Evolutionary conservation across 2,888 invertebrate genomes (phyloP).

Genomic region (Chrysolina oricalcia): DNA sequence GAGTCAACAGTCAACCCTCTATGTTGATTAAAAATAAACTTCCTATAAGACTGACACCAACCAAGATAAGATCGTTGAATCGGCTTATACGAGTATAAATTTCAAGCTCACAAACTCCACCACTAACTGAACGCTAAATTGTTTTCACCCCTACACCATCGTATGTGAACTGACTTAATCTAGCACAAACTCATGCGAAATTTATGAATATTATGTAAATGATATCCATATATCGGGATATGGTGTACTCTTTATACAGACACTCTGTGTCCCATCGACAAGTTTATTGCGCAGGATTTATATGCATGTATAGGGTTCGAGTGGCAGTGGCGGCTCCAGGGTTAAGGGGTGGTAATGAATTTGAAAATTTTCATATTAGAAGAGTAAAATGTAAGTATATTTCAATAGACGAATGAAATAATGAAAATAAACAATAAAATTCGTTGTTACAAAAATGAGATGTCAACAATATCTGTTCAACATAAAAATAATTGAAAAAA

Average conservation of each 20-base stretch:
- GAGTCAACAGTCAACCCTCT: not conserved
- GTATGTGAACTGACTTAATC: constrained; percentile 56
- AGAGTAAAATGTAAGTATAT: too few relatives aligned
- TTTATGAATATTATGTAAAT: constrained; percentile 51
- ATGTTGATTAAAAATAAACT: too few relatives aligned
- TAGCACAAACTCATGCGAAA: constrained; percentile 49
- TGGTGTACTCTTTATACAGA: constrained; percentile 31
- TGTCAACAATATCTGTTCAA: too few relatives aligned
- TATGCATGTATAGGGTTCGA: constrained; percentile 4
- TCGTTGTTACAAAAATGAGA: too few relatives aligned
- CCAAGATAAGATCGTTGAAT: not conserved
- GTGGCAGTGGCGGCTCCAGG: too few relatives aligned
- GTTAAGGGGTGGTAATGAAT: too few relatives aligned
- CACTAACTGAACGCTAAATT: constrained; percentile 52
- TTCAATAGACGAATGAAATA: too few relatives aligned
- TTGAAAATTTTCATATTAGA: too few relatives aligned
- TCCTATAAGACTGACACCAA: too few relatives aligned
- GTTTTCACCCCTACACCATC: constrained; percentile 51
- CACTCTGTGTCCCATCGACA: constrained; percentile 10
- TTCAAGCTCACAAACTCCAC: constrained; percentile 34
- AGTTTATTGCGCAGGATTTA: constrained; percentile 13
- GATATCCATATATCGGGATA: constrained; percentile 35
- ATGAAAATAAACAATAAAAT: too few relatives aligned
- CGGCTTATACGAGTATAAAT: constrained; percentile 32
- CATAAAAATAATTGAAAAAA: too few relatives aligned